Base-by-base conservation (phyloP, 2,797 vertebrate species). In the Muscicapa striata region DNA sequence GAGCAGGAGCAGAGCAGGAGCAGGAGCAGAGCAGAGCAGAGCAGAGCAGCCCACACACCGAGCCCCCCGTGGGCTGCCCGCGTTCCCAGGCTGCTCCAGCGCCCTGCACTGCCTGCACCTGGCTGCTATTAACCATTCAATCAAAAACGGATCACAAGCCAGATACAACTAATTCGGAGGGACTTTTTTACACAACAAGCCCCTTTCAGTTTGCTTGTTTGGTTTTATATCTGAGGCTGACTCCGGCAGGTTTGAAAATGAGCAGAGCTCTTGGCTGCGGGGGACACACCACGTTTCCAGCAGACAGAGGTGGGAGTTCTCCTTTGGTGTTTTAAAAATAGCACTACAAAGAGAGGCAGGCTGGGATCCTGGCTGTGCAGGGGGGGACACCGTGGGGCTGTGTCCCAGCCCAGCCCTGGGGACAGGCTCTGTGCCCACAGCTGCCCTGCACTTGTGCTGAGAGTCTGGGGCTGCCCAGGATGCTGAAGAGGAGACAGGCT, bases 51-150 rank as follows among this genome's bases (percentile, higher is more conserved):
- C 93, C 95, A 95, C 95, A 96, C 97, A 97, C 94, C 45, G 66
- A 96, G 97, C 88, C 29, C 5, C 79, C 94, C 91, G 76, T 93
- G 93, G 86, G 66, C 94, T 90, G 84, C 87, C 85, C 43, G 83
- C 29, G 20, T 85, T 98, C 97, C 96, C 97, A 92, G 92, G 95
- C 95, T 93, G 93, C 90, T 78, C 46, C 77, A 77, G 94, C 85
- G 94, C 41, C 78, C 76, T 54, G 93, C 48, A 24, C 51, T 79
- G 96, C 94, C 87, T 96, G 92, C 97, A 97, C 97, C 97, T 98
- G 97, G 97, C 94, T 96, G 96, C 95, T 88, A 98, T 98, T 97
- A 97, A 96, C 46, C 51, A 32, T 96, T 97, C 97, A 97, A 96
- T 97, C 97, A 96, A 97, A 97, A 96, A 87, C 95, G 96, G 96